Base-by-base conservation (phyloP, 1,140 invertebrate genomes). In the Drosophila repleta region DNA sequence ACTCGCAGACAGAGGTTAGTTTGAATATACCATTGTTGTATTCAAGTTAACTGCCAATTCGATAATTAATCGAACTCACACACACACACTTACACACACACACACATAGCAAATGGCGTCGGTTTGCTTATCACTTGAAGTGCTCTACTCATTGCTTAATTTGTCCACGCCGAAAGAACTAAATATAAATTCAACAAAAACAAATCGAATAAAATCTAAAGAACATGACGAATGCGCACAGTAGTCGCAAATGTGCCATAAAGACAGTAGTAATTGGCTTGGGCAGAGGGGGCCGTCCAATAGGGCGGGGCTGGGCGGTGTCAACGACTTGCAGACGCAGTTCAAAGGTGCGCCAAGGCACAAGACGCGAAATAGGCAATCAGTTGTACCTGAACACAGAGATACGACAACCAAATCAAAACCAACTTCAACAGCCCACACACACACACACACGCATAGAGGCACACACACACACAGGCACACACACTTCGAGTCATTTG, bases 71-170 rank as follows among this genome's bases (percentile, higher is more conserved):
- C 73, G 69, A 85, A 41, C 66, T 55, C 39, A 62, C 46, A 52
- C 69, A 63, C 74, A 74, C 56, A 53, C 61, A 61, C 61, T 57
- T 41, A 41, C 46, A 60, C 35, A 61, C 39, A 17, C 7, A 57
- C 10, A 17, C n/a, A 18, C 26, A 18, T 24, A 24, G 57, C 69
- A 84, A 80, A 78, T 87, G 81, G 82, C 81, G 74, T 64, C 81
- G 72, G 72, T 58, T 74, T 77, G 74, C 81, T 85, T 85, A 85
- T 85, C 81, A 81, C 66, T 85, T 81, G 24, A 85, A 85, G 82
- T 85, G 77, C 74, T 49, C 74, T 85, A 74, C 74, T 49, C 74
- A 55, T 69, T 66, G 77, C 65, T 76, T 60, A 71, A 48, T 62
- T 69, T 69, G 65, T 74, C 56, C 43, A 52, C 46, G 67, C 52